Percentiles rank a stretch among this genome's conserved stretches.
These are phyloP conservation scores for Eustalomyia histrio DNA, from an alignment of 2,888 invertebrate genomes.

Conservation along the genomic window DNA sequence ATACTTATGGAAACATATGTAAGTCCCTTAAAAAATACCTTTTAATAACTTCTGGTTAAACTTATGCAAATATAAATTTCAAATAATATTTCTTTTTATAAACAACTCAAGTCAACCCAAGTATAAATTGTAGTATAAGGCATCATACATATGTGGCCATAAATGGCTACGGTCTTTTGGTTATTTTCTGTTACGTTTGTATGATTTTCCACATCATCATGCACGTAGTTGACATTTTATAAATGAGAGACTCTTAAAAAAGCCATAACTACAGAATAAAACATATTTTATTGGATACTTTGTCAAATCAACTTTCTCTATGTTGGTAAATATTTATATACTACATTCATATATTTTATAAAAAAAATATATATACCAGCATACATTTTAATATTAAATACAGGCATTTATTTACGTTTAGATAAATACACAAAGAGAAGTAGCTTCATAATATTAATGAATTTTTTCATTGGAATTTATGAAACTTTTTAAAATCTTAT, in stretches of 20 bases:
- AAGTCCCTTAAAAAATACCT: neutral
- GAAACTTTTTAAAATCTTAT: too few relatives aligned
- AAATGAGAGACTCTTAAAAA: constrained; percentile 38
- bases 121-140: neutral
- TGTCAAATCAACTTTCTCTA: constrained; percentile 30
- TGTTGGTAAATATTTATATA: neutral
- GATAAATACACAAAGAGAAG: too few relatives aligned
- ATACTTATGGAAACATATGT: neutral
- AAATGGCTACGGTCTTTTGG: neutral
- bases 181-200: neutral
- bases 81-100: neutral
- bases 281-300: constrained; percentile 37
- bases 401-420: too few relatives aligned
- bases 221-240: constrained; percentile 43
- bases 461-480: too few relatives aligned
- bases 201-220: constrained; percentile 42
- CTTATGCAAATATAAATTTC: constrained; percentile 1
- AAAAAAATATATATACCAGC: too few relatives aligned
- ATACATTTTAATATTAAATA: too few relatives aligned
- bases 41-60: constrained; percentile 2
- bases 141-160: too few relatives aligned
- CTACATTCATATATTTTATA: too few relatives aligned
- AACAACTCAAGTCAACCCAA: neutral
- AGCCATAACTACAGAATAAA: constrained; percentile 21
- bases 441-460: too few relatives aligned